These are phyloP conservation scores for Tetragonula clypearis DNA, from an alignment of 1,140 invertebrate genomes.

Conservation along the genomic window DNA sequence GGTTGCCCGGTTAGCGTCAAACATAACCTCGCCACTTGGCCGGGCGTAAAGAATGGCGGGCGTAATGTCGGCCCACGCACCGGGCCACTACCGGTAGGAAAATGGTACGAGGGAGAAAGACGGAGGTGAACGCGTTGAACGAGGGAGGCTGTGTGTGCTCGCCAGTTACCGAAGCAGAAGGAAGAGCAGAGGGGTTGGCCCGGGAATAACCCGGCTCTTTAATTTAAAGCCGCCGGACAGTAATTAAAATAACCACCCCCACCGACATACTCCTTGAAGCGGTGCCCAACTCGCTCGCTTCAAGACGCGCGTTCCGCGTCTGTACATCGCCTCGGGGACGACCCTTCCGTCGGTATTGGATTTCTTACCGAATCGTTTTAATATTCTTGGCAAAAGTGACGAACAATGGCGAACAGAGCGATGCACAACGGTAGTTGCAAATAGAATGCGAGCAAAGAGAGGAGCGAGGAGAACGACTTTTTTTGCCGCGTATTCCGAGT, in stretches of 20 bases:
- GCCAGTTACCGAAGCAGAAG: constrained; percentile 70
- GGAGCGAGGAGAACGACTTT: too few relatives aligned
- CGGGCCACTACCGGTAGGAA: constrained; percentile 10
- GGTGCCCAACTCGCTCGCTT: constrained; percentile 71
- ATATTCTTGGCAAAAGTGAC: neutral
- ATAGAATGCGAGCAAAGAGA: too few relatives aligned
- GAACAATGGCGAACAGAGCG: neutral
- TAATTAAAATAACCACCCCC: constrained; percentile 82
- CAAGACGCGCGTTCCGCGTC: constrained; percentile 22
- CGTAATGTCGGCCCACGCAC: constrained; percentile 70
- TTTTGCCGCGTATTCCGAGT: too few relatives aligned
- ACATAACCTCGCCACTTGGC: constrained; percentile 72
- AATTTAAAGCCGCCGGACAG: constrained; percentile 81
- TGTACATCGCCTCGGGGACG: neutral
- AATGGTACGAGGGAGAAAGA: constrained; percentile 44
- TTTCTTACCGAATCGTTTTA: neutral
- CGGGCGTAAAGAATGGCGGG: constrained; percentile 73
- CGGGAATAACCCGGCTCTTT: constrained; percentile 79
- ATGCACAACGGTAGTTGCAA: neutral
- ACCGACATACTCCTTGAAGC: constrained; percentile 73
- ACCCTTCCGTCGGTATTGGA: too few relatives aligned
- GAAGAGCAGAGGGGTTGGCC: constrained; percentile 65
- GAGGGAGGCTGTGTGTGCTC: constrained; percentile 62
- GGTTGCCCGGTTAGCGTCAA: constrained; percentile 76
- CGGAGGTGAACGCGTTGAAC: neutral